A percentile compares a stretch with the other conserved stretches of the same genome.
These are phyloP conservation scores for Lasioglossum zephyrum DNA, from an alignment of 2,888 invertebrate species.

Conservation along the genomic window DNA sequence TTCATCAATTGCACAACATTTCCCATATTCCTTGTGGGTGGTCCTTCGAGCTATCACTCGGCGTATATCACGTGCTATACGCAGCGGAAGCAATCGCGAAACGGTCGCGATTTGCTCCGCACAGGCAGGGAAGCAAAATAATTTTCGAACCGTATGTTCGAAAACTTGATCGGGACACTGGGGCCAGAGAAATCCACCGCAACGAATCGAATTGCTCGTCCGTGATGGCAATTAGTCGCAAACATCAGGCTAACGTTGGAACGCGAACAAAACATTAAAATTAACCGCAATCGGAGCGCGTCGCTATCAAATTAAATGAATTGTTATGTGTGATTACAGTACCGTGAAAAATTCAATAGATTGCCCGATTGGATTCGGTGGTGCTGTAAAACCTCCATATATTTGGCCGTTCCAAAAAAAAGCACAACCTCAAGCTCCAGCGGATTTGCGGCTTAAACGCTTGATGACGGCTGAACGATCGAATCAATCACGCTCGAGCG, in stretches of 20 bases:
- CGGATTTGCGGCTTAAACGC: conserved; percentile 66
- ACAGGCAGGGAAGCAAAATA: not conserved
- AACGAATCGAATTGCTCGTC: not conserved
- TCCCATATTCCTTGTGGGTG: too few relatives aligned
- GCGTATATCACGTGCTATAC: too few relatives aligned
- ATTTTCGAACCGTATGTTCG: not conserved
- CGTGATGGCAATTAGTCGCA: not conserved
- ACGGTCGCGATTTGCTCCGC: too few relatives aligned
- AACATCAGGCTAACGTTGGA: not conserved
- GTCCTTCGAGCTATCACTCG: too few relatives aligned
- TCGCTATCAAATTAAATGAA: conserved; percentile 54
- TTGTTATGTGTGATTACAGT: conserved; percentile 40
- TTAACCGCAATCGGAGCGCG: conserved; percentile 23
- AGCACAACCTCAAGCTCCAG: conserved; percentile 55
- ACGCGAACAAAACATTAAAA: conserved; percentile 37
- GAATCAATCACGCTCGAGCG: conserved; percentile 68
- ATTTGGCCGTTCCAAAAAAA: conserved; percentile 48
- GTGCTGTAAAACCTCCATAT: conserved; percentile 54
- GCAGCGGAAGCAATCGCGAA: too few relatives aligned
- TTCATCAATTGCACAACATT: too few relatives aligned
- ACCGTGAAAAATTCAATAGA: conserved; percentile 51
- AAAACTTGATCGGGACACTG: not conserved
- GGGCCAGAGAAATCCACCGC: not conserved
- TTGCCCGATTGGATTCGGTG: conserved; percentile 29
- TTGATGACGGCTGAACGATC: conserved; percentile 66